Conservation (phyloP, 1,140 invertebrate species). For the Muscidifurax raptorellus region DNA sequence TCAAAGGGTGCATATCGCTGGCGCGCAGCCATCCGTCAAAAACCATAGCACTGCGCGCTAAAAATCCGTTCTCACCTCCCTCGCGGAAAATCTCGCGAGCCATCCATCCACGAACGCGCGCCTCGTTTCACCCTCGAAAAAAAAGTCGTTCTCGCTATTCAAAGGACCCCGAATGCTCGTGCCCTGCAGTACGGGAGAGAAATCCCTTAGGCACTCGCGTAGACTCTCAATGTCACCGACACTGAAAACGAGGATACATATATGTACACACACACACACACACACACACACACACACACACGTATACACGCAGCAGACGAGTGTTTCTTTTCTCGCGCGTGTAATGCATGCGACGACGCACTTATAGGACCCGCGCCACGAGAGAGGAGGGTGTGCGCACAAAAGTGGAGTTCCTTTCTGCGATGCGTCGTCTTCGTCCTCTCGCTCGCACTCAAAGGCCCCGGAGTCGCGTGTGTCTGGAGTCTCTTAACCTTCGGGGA, state of each 20-base stretch:
- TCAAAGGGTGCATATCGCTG: not conserved
- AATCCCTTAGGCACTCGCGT: slow-evolving; percentile 21
- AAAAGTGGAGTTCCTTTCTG: slow-evolving; percentile 1
- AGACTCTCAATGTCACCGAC: slow-evolving; percentile 18
- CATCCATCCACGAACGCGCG: not conserved
- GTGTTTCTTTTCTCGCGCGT: not conserved
- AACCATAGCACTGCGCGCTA: not conserved
- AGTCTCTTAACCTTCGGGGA: slow-evolving; percentile 4
- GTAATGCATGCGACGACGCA: slow-evolving; percentile 13
- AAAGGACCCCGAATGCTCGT: not conserved
- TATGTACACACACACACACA: not conserved
- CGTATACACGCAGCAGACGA: not conserved
- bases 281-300: no score
- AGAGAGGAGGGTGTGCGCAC: not conserved
- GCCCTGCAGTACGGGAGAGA: not conserved
- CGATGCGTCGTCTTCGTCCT: not conserved
- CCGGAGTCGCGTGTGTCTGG: not conserved
- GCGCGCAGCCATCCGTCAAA: not conserved
- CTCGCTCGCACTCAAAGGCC: not conserved
- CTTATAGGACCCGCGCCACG: not conserved
- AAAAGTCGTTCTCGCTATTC: not conserved
- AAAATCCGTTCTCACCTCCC: not conserved
- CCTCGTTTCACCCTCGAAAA: not conserved
- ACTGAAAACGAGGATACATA: not conserved
- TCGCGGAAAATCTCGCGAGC: not conserved